phyloP scores from a whole-genome alignment of 92 coral and sea anemone genomes.

The Siderastrea siderea region DNA sequence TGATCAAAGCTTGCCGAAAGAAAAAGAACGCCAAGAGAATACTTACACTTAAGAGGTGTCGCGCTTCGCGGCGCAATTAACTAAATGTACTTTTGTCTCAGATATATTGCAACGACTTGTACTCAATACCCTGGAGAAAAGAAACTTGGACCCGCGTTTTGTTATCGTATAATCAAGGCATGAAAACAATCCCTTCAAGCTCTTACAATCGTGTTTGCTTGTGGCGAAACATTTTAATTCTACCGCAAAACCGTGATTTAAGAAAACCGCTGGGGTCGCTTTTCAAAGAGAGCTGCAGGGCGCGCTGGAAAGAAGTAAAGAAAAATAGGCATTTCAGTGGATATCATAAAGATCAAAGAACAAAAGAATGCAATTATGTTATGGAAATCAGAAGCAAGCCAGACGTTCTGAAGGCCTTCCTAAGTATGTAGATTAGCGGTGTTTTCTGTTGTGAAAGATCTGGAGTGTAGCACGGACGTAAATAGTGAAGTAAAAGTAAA shows the following conservation, averaged over 20 bases:
- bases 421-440: constrained; percentile 36
- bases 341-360: constrained; percentile 7
- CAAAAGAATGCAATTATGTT: constrained; percentile 50
- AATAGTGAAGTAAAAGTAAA: neutral
- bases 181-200: neutral
- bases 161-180: constrained; percentile 3
- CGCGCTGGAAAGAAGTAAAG: neutral
- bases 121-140: constrained; percentile 13
- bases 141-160: neutral
- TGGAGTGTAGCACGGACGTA: neutral
- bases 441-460: constrained; percentile 2
- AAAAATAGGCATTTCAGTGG: neutral
- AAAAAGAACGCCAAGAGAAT: neutral
- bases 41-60: neutral
- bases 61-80: constrained; percentile 1
- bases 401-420: constrained; percentile 17
- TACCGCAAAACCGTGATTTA: neutral
- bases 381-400: constrained; percentile 36
- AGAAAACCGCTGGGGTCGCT: neutral
- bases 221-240: constrained; percentile 7
- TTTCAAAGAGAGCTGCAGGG: neutral
- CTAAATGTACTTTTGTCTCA: constrained; percentile 29
- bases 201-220: neutral
- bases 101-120: neutral
- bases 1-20: constrained; percentile 54